phyloP scores from a whole-genome alignment of 2,888 invertebrate genomes.

The Epistrophe eligans region DNA sequence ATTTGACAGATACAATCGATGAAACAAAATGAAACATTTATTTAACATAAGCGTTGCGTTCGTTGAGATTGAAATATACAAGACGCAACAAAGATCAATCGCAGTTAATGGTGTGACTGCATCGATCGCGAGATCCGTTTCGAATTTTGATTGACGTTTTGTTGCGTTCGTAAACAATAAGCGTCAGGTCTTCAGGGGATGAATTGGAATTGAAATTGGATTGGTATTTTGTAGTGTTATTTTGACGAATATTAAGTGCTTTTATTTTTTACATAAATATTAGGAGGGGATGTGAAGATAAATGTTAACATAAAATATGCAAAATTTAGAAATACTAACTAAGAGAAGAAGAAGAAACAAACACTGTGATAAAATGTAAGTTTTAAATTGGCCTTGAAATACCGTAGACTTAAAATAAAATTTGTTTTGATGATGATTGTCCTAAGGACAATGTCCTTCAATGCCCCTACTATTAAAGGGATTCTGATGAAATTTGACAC shows the following conservation, averaged over 20 bases:
- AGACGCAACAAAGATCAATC: slow-evolving; percentile 56
- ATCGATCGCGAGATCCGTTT: slow-evolving; percentile 68
- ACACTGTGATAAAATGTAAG: too few relatives aligned
- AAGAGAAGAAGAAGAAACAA: too few relatives aligned
- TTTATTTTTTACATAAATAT: not conserved
- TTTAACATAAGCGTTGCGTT: slow-evolving; percentile 40
- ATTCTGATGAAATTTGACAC: too few relatives aligned
- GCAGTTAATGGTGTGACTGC: slow-evolving; percentile 71
- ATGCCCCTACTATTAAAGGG: too few relatives aligned
- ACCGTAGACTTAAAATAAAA: too few relatives aligned
- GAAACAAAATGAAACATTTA: slow-evolving; percentile 41
- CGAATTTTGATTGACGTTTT: slow-evolving; percentile 74
- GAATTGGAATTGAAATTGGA: slow-evolving; percentile 9
- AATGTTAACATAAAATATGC: too few relatives aligned
- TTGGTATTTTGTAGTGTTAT: slow-evolving; percentile 1
- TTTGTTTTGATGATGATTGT: too few relatives aligned
- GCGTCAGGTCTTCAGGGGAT: slow-evolving; percentile 31
- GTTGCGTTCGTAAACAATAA: slow-evolving; percentile 57
- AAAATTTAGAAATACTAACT: too few relatives aligned
- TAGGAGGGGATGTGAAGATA: too few relatives aligned
- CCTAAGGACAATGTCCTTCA: too few relatives aligned
- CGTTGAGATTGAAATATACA: slow-evolving; percentile 23
- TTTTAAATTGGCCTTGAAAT: too few relatives aligned
- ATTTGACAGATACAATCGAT: slow-evolving; percentile 68
- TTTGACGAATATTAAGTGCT: slow-evolving; percentile 19